Base-by-base conservation (phyloP, 2,888 invertebrate genomes). In the Cistogaster globosa region DNA sequence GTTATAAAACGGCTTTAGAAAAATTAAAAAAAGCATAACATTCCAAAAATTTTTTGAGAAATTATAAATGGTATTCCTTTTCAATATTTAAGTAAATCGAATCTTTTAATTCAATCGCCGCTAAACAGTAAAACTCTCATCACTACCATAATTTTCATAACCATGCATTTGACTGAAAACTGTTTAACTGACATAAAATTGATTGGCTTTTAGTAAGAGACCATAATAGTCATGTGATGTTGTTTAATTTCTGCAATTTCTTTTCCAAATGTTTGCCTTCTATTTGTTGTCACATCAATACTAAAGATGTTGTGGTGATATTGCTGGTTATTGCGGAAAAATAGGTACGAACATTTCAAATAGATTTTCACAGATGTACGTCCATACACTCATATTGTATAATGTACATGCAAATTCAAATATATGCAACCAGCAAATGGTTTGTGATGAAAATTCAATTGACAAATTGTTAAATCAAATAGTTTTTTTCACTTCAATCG, bases 391-490 rank as follows among this genome's bases (percentile, higher is more conserved):
- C 0, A 32, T 32, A 32, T 32, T 32, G 32, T 6, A 32, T 6
- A 2, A 32, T 32, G 42, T 9, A 42, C 42, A 42, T 22, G 42
- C 69, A 57, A 69, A 53, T 38, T 11, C 38, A 18, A 26, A 20
- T 18, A 9, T 38, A n/a, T 38, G 16, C 16, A 22, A 53, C 22
- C 36, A 62, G 22, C 51, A 62, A 74, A 74, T 81, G 22, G 42
- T 60, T 58, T 69, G 78, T 82, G 82, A 85, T 85, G 82, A 83
- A 85, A 82, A 79, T 75, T 67, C 75, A 76, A 68, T 79, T 85
- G 85, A 85, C 85, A 85, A 85, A 85, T 85, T 85, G 82, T 79
- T 83, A 75, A 82, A 82, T 85, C 85, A 85, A 71, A 77, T 51
- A 83, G 65, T 77, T 83, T 77, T 77, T 71, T 83, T 65, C 82